These are phyloP conservation scores for Aphidius gifuensis DNA, from an alignment of 1,140 invertebrate species.

Conservation along the genomic window DNA sequence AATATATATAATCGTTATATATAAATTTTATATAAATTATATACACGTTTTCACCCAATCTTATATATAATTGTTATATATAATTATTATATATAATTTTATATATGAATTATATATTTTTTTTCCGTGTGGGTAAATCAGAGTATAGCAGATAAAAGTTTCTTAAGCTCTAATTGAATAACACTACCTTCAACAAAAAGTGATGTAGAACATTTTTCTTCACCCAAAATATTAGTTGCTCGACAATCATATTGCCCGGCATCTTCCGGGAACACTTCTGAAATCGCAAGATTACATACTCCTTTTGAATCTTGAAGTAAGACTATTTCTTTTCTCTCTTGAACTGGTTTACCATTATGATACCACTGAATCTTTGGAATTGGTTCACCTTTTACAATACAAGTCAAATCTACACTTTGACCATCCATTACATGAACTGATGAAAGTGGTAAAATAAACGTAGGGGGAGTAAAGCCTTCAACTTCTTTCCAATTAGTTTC, in stretches of 20 bases:
- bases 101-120: no score
- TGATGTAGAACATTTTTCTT: constrained; percentile 74
- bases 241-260: constrained; percentile 81
- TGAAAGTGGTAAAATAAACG: constrained; percentile 69
- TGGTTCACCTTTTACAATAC: constrained; percentile 75
- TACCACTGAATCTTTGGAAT: constrained; percentile 80
- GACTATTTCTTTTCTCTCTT: constrained; percentile 75
- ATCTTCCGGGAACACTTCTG: constrained; percentile 93
- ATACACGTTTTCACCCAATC: no score
- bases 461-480: constrained; percentile 67
- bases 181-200: constrained; percentile 77
- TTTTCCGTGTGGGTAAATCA: no score
- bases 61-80: no score
- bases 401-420: constrained; percentile 78
- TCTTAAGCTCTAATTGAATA: no score
- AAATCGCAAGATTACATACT: constrained; percentile 78
- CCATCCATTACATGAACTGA: constrained; percentile 88
- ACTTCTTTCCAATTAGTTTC: constrained; percentile 62
- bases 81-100: no score
- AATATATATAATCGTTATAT: no score
- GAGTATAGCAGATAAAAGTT: no score
- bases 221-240: constrained; percentile 82
- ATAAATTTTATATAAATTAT: no score
- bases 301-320: constrained; percentile 75
- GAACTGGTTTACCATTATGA: constrained; percentile 68